Conservation (phyloP, 2,888 invertebrate species). For the Ectemnius continuus region DNA sequence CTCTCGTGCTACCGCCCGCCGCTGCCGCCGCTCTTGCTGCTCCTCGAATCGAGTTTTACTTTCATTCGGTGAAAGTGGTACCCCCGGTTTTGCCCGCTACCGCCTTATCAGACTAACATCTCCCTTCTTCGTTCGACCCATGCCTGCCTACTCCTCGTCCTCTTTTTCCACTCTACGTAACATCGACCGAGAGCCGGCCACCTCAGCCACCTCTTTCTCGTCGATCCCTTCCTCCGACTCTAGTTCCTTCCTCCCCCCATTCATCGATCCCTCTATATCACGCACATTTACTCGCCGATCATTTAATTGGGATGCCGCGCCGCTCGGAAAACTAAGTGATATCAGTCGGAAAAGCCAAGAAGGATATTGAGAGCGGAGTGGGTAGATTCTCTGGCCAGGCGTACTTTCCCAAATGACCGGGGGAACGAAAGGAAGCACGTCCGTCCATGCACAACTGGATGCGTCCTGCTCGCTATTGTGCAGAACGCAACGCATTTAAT, state of each 20-base stretch:
- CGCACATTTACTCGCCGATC: slow-evolving; percentile 30
- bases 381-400: no score
- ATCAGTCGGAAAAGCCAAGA: no score
- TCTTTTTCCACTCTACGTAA: neutral
- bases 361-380: no score
- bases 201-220: slow-evolving; percentile 29
- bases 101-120: slow-evolving; percentile 47
- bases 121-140: slow-evolving; percentile 47
- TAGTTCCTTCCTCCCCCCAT: neutral
- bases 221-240: slow-evolving; percentile 25
- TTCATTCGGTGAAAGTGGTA: slow-evolving; percentile 63
- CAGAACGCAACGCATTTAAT: slow-evolving; percentile 39
- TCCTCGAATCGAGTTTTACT: slow-evolving; percentile 61
- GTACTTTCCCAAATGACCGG: neutral
- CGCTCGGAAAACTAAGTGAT: no score
- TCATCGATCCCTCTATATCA: slow-evolving; percentile 14
- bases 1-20: slow-evolving; percentile 2
- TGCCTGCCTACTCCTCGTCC: slow-evolving; percentile 36
- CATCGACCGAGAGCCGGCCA: no score
- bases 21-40: slow-evolving; percentile 26
- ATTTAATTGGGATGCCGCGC: neutral
- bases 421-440: neutral
- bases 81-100: slow-evolving; percentile 36
- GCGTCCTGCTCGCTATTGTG: neutral
- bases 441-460: slow-evolving; percentile 2